A percentile compares a stretch with the other conserved stretches of the same genome.
Evolutionary conservation across 2,113 vertebrate species (phyloP).

Genomic region (Climacteris rufus): DNA sequence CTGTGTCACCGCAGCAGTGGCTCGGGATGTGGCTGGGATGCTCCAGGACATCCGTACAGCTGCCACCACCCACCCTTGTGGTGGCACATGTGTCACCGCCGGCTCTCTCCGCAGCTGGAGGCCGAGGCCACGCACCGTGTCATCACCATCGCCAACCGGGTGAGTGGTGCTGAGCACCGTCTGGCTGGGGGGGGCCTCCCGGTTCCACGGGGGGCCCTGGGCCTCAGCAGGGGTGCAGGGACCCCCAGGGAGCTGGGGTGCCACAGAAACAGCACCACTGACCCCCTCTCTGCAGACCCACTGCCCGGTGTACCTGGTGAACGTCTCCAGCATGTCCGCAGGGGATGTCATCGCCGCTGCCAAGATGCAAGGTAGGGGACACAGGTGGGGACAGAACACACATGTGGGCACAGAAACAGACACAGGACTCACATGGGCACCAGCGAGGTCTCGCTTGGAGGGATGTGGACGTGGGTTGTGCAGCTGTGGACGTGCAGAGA

Average conservation of each 20-base stretch:
- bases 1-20: fast-evolving
- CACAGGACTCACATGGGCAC: fast-evolving
- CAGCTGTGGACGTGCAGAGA: fast-evolving
- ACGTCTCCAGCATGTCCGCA: conserved; percentile 92
- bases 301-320: conserved; percentile 92
- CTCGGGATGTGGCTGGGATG: fast-evolving
- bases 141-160: conserved; percentile 93
- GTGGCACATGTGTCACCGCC: fast-evolving
- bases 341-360: conserved; percentile 90
- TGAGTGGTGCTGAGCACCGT: conserved; percentile 58
- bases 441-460: not conserved
- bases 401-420: fast-evolving
- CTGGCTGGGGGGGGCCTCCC: fast-evolving
- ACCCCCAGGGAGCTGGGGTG: fast-evolving
- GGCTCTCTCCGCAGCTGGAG: conserved; percentile 80
- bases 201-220: fast-evolving
- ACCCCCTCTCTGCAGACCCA: conserved; percentile 75
- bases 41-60: fast-evolving
- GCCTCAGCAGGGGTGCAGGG: fast-evolving
- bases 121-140: conserved; percentile 91
- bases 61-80: fast-evolving
- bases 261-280: fast-evolving
- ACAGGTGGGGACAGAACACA: not conserved
- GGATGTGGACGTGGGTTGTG: fast-evolving
- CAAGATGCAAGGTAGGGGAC: conserved; percentile 90